Percentiles rank a stretch among this genome's conserved stretches.
These are phyloP conservation scores for fruit fly (Drosophila melanogaster) DNA, from an alignment of 1,140 invertebrate genomes.

Conservation along the genomic window Release_6_plus_ISO1_MT NT_033777.3:8810001-8810500, in stretches of 20 bases:
- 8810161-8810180: too few species aligned
- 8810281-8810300: neutral
- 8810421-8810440: conserved; percentile 36
- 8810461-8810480: conserved; percentile 26
- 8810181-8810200: neutral
- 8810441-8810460: conserved; percentile 47
- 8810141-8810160: too few species aligned
- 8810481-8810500: conserved; percentile 26
- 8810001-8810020: conserved; percentile 21
- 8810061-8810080: conserved; percentile 10
- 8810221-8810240: neutral
- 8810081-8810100: neutral
- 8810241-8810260: neutral
- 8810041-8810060: conserved; percentile 20
- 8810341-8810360: neutral
- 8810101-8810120: neutral
- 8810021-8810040: conserved; percentile 16
- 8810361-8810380: neutral
- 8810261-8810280: neutral
- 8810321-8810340: neutral
- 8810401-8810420: conserved; percentile 3
- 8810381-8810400: conserved; percentile 21
- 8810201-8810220: neutral
- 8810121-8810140: conserved; percentile 1
- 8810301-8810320: neutral